Base-by-base conservation (phyloP, 2,113 vertebrate genomes). In the Pluvialis apricaria region DNA sequence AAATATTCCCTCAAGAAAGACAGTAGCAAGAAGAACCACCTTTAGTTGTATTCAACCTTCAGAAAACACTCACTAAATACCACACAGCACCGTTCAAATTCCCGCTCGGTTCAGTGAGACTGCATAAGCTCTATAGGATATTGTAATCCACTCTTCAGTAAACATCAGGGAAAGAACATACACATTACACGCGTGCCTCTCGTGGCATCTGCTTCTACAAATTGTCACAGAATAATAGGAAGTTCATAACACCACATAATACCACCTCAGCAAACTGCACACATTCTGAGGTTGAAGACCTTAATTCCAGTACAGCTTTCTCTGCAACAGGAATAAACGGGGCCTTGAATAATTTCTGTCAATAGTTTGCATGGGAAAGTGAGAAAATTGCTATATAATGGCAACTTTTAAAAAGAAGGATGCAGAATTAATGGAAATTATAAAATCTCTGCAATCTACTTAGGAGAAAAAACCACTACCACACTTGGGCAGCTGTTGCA, bases 111-210 rank as follows among this genome's bases (percentile, higher is more conserved):
- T 52, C 49, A 13, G 38, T 6, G 51, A 29, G n/a, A 60, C n/a
- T 22, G 32, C 4, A 19, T 3, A 31, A 44, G 9, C 65, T n/a
- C 40, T 14, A 7, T 0, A 2, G 3, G 36, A 18, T 31, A 26
- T 1, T 24, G 28, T 47, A 54, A 82, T 3, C 3, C 28, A 22
- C 6, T 4, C 52, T 19, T 21, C 10, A 40, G 34, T 60, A 13
- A 9, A 3, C 5, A 29, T 3, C 55, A 60, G 42, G 22, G 10
- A 24, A 9, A 18, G 2, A n/a, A 19, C 45, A 2, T 0, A 20
- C 1, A 15, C 45, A 9, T 13, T 10, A 12, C 5, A 16, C 13
- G 2, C 15, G 5, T 32, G 6, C 72, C 49, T 36, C 68, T 47
- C 71, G 3, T 15, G 29, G 49, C 84, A 71, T 4, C 65, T 42